phyloP scores from a whole-genome alignment of 2,113 vertebrate species.

The Myotis yumanensis region DNA sequence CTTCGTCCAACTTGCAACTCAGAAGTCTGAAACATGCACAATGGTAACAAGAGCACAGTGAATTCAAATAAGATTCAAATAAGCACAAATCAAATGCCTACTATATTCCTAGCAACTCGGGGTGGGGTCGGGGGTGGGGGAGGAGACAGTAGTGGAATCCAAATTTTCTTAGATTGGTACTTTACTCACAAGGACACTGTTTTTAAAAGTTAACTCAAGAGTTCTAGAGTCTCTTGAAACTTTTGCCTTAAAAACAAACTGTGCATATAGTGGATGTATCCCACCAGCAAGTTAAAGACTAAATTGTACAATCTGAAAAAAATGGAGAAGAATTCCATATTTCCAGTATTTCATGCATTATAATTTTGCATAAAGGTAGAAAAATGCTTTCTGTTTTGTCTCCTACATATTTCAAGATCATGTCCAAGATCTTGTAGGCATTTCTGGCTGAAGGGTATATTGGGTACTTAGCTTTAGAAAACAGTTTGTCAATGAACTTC shows the following conservation, averaged over 20 bases:
- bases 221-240: not conserved
- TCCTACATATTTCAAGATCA: not conserved
- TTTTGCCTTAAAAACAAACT: slow-evolving; percentile 15
- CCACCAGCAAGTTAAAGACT: not conserved
- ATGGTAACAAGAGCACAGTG: not conserved
- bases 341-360: not conserved
- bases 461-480: slow-evolving; percentile 34
- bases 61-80: not conserved
- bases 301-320: slow-evolving; percentile 7
- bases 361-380: not conserved
- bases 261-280: not conserved
- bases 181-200: not conserved
- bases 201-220: slow-evolving; percentile 9
- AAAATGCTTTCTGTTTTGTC: slow-evolving; percentile 3
- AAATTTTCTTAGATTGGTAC: not conserved
- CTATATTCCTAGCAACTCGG: not conserved
- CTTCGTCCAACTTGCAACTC: not conserved
- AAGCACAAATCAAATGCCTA: not conserved
- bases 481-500: not conserved
- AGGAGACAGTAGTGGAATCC: not conserved
- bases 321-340: not conserved
- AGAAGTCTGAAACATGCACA: not conserved
- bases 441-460: not conserved
- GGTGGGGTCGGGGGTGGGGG: too few relatives aligned
- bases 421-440: not conserved